Conservation (phyloP, 2,888 invertebrate species). For the Altica lythri region DNA sequence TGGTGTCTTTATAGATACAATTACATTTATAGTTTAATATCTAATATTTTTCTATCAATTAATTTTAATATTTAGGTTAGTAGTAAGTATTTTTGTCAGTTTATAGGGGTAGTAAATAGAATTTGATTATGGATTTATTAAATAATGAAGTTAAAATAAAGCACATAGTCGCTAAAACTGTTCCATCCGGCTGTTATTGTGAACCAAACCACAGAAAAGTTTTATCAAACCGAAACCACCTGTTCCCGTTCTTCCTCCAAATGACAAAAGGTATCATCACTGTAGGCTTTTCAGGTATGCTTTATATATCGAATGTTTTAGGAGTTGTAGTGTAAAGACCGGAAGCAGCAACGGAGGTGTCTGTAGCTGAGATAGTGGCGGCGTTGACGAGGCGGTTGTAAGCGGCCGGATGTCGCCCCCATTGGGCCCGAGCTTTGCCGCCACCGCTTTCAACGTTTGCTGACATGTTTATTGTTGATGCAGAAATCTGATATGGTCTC, state of each 20-base stretch:
- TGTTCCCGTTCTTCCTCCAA: slow-evolving; percentile 13
- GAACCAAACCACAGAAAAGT: no score
- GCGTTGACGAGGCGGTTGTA: slow-evolving; percentile 40
- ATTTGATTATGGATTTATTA: no score
- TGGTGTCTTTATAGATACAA: no score
- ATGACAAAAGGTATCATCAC: slow-evolving; percentile 20
- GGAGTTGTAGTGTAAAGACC: slow-evolving; percentile 40
- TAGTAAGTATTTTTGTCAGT: no score
- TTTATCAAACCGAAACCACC: slow-evolving; percentile 20
- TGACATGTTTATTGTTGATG: slow-evolving; percentile 13
- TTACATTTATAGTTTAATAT: no score
- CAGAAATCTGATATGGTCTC: slow-evolving; percentile 8
- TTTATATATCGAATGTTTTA: slow-evolving; percentile 25
- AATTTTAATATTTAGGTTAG: no score
- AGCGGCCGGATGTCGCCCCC: slow-evolving; percentile 12
- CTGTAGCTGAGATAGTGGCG: slow-evolving; percentile 39
- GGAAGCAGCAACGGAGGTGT: slow-evolving; percentile 35
- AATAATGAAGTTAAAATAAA: no score
- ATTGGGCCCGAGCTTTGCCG: slow-evolving; percentile 2
- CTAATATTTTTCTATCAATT: no score
- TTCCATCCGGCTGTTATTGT: no score
- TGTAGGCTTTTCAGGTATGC: slow-evolving; percentile 18
- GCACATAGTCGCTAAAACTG: no score
- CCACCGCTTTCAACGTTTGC: slow-evolving; percentile 4
- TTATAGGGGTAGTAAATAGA: no score